Percentiles rank a stretch among this genome's conserved stretches.
phyloP scores from a whole-genome alignment of 2,888 invertebrate species.

The Dorcus parallelipipedus region DNA sequence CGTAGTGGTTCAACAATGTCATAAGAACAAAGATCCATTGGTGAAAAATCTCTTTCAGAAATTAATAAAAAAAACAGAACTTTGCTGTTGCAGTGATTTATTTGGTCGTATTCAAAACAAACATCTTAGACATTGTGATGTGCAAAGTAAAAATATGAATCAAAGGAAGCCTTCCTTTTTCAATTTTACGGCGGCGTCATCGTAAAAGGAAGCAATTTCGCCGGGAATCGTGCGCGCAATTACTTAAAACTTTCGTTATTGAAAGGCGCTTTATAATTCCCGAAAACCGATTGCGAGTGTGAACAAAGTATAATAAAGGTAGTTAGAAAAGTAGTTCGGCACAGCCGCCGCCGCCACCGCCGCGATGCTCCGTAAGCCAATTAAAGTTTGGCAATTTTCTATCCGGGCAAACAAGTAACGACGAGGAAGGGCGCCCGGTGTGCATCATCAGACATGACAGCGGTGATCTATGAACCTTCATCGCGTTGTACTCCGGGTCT shows the following conservation, averaged over 20 bases:
- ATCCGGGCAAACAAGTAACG: conserved; percentile 27
- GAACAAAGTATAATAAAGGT: conserved; percentile 23
- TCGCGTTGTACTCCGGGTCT: neutral
- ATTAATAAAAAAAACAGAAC: no score
- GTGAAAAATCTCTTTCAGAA: no score
- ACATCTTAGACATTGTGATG: no score
- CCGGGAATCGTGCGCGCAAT: neutral
- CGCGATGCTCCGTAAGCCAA: conserved; percentile 29
- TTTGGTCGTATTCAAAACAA: no score
- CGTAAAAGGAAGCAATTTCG: no score
- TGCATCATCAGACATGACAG: conserved; percentile 16
- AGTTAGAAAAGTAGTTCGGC: conserved; percentile 24
- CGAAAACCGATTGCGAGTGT: conserved; percentile 6
- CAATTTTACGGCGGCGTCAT: no score
- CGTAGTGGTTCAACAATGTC: no score
- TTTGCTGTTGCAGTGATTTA: no score
- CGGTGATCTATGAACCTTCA: conserved; percentile 14
- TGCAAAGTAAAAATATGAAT: no score
- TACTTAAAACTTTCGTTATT: conserved; percentile 13
- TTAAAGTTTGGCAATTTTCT: conserved; percentile 38
- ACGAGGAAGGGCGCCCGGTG: conserved; percentile 18
- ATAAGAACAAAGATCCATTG: no score
- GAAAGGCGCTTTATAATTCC: conserved; percentile 15
- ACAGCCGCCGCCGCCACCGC: conserved; percentile 20
- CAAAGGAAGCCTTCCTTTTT: no score